phyloP scores from a whole-genome alignment of 2,888 invertebrate genomes.

The Tetramorium bicarinatum region DNA sequence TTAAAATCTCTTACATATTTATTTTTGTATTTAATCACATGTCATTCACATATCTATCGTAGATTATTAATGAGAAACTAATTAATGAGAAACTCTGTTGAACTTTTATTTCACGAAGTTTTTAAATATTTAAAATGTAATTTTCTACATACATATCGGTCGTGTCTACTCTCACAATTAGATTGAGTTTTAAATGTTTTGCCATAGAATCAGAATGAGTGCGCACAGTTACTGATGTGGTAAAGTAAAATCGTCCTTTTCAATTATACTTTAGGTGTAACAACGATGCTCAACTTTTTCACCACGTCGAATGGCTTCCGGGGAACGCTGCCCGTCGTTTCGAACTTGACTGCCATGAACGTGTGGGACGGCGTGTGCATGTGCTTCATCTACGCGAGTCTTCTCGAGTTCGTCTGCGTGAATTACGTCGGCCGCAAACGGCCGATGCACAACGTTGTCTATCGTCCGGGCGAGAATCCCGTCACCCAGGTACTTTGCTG shows the following conservation, averaged over 20 bases:
- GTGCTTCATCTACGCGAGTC: conserved; percentile 98
- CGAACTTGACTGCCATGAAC: conserved; percentile 98
- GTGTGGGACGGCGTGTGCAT: conserved; percentile 99
- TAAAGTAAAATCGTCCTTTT: not conserved
- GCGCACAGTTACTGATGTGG: not conserved
- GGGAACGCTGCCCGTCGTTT: conserved; percentile 96
- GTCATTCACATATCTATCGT: not conserved
- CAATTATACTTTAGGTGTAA: conserved; percentile 91
- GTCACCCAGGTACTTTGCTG: conserved; percentile 92
- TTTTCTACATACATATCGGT: not conserved
- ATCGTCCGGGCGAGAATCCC: conserved; percentile 96
- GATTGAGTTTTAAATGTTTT: not conserved
- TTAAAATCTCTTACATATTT: not conserved
- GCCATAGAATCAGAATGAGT: not conserved
- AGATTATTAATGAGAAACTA: not conserved
- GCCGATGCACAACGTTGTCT: conserved; percentile 95
- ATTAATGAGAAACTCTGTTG: not conserved
- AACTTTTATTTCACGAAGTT: not conserved
- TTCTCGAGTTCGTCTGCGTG: conserved; percentile 97
- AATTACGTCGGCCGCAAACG: conserved; percentile 97
- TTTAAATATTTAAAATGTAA: not conserved
- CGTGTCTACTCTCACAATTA: not conserved
- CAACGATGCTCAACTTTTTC: conserved; percentile 99
- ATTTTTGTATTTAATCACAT: not conserved
- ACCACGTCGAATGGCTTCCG: conserved; percentile 97